These are phyloP conservation scores for Potorous gilbertii DNA, from an alignment of 2,797 vertebrate species.

Conservation along the genomic window DNA sequence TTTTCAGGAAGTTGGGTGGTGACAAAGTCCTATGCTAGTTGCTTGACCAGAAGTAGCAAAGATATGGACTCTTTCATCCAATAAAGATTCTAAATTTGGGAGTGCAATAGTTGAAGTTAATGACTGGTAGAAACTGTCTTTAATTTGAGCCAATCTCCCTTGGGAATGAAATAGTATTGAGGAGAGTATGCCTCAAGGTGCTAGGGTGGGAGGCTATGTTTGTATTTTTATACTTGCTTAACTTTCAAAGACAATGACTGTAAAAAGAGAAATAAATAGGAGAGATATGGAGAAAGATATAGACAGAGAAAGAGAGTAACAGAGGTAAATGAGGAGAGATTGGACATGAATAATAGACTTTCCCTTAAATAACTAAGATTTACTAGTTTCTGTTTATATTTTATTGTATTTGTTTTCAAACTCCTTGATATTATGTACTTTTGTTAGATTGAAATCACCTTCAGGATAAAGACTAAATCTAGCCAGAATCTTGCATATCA, in stretches of 20 bases:
- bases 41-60: background rate
- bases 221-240: no score
- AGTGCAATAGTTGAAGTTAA: background rate
- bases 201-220: background rate
- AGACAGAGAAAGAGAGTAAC: background rate
- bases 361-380: background rate
- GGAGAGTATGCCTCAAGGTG: background rate
- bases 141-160: background rate
- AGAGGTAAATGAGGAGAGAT: background rate
- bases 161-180: background rate
- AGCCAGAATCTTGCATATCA: background rate
- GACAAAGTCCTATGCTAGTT: background rate
- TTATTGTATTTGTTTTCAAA: background rate
- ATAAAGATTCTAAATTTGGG: background rate
- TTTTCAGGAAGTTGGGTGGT: no score
- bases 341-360: background rate
- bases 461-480: background rate
- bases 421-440: background rate
- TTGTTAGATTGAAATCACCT: background rate
- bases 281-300: background rate
- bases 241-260: no score
- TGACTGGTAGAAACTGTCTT: background rate
- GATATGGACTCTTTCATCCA: background rate
- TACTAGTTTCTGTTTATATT: background rate
- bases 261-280: no score